phyloP scores from a whole-genome alignment of 2,113 vertebrate species.

The Podarcis raffonei region DNA sequence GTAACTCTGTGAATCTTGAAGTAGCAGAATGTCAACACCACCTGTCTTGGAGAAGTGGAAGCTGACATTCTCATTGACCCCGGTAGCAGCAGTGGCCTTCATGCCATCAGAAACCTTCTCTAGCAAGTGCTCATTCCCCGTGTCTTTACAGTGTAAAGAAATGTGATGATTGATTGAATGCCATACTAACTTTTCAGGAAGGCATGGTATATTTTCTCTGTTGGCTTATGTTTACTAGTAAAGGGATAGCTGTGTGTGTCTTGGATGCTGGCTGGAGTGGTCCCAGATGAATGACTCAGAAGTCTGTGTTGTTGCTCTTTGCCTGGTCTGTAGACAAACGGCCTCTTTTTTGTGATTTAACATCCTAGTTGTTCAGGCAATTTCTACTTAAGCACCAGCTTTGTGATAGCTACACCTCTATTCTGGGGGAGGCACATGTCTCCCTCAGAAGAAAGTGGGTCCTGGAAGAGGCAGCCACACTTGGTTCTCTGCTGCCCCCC shows the following conservation, averaged over 20 bases:
- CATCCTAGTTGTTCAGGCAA: not conserved
- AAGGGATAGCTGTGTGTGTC: conserved; percentile 19
- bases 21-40: not conserved
- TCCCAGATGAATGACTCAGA: conserved; percentile 60
- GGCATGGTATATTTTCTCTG: too few species aligned
- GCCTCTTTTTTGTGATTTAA: not conserved
- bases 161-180: not conserved
- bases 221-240: not conserved
- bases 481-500: not conserved
- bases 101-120: not conserved
- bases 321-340: conserved; percentile 29
- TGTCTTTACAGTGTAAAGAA: too few species aligned
- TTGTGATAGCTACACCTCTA: not conserved
- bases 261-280: conserved; percentile 27
- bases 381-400: not conserved
- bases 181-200: not conserved
- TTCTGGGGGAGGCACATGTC: too few species aligned
- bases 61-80: not conserved
- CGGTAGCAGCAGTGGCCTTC: not conserved
- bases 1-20: not conserved
- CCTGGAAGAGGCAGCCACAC: not conserved
- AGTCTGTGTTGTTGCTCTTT: conserved; percentile 56
- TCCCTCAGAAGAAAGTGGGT: not conserved
- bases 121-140: not conserved
- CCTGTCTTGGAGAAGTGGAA: not conserved